These are phyloP conservation scores for Montipora cactus DNA, from an alignment of 64 coral and sea anemone genomes.

Conservation along the genomic window DNA sequence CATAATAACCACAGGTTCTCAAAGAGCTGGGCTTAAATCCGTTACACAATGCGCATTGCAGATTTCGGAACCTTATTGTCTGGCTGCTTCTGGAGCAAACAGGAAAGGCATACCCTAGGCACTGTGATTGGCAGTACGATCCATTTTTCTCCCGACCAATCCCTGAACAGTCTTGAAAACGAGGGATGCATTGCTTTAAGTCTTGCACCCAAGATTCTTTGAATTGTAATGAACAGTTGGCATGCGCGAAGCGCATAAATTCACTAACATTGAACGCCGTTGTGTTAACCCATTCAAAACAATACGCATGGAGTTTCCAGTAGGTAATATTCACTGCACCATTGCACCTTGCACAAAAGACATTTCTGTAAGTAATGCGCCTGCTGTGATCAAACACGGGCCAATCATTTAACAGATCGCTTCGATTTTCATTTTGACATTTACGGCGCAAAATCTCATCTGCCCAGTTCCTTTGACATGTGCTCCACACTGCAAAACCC, in stretches of 20 bases:
- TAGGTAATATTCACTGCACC: background rate
- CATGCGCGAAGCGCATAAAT: background rate
- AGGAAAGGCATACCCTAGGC: too few species aligned
- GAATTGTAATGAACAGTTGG: background rate
- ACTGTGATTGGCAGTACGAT: too few species aligned
- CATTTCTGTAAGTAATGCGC: background rate
- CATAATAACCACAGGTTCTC: too few species aligned
- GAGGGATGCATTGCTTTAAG: conserved; percentile 11
- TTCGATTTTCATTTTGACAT: conserved; percentile 19
- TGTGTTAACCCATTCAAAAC: background rate
- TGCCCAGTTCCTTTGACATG: conserved; percentile 8
- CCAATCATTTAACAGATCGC: background rate
- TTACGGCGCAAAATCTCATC: background rate
- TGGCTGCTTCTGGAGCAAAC: fast-evolving
- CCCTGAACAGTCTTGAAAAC: background rate
- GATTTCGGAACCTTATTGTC: too few species aligned
- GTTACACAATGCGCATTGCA: too few species aligned
- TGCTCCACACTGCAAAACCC: conserved; percentile 23
- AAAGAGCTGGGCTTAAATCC: too few species aligned
- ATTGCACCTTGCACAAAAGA: too few species aligned
- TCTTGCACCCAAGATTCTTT: background rate
- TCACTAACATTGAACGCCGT: background rate
- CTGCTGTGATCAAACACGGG: conserved; percentile 18
- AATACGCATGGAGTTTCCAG: background rate
- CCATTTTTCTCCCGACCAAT: too few species aligned